phyloP scores from a whole-genome alignment of 2,797 vertebrate species.

The Squalus acanthias region DNA sequence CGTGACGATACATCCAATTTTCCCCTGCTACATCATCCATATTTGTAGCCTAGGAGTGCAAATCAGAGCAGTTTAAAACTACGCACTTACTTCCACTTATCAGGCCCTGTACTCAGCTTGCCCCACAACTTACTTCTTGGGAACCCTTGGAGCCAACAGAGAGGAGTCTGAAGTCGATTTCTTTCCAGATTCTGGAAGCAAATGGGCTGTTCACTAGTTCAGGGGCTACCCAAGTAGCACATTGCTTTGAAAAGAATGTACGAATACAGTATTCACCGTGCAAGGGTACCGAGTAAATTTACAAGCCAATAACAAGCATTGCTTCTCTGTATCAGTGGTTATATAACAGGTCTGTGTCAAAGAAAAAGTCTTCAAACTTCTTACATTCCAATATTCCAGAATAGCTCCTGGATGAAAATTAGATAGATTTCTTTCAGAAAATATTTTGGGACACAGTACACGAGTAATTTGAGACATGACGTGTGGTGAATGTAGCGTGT shows the following conservation, averaged over 20 bases:
- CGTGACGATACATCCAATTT: neutral
- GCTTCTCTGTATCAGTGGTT: neutral
- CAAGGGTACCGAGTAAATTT: neutral
- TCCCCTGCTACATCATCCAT: neutral
- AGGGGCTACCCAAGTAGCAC: neutral
- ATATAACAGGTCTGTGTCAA: neutral
- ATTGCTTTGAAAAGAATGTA: neutral
- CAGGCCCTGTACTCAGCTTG: neutral
- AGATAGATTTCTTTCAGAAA: neutral
- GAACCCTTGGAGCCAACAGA: neutral
- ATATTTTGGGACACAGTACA: neutral
- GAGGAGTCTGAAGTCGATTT: neutral
- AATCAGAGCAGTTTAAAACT: neutral
- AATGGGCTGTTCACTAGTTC: neutral
- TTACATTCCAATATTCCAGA: neutral
- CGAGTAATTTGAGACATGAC: neutral
- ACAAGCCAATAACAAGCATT: neutral
- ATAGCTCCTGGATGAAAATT: neutral
- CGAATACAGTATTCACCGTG: neutral
- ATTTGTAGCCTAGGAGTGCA: neutral
- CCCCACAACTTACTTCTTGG: neutral
- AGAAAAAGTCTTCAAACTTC: neutral
- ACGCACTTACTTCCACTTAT: neutral
- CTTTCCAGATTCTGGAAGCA: neutral
- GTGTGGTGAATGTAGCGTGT: neutral